phyloP scores from a whole-genome alignment of 1,140 invertebrate genomes.

The Drosophila mauritiana region DNA sequence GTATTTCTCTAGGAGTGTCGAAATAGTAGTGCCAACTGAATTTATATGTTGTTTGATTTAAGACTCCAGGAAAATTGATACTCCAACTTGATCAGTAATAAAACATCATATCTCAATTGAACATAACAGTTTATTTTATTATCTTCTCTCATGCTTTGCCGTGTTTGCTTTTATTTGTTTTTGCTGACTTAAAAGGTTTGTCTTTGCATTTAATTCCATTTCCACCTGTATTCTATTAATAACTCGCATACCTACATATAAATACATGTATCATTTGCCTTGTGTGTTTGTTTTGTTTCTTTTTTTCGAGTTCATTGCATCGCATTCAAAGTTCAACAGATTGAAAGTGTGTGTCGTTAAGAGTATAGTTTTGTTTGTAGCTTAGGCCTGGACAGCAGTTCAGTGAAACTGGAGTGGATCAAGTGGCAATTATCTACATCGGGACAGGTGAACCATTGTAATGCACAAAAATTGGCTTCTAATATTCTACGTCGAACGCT shows the following conservation, averaged over 20 bases:
- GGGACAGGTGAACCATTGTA: slow-evolving; percentile 28
- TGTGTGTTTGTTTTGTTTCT: slow-evolving; percentile 7
- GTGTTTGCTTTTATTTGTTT: slow-evolving; percentile 29
- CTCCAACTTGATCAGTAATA: background rate
- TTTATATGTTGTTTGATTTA: background rate
- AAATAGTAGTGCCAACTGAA: background rate
- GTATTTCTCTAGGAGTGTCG: background rate
- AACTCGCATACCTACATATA: slow-evolving; percentile 46
- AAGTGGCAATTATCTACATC: slow-evolving; percentile 36
- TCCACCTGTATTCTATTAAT: slow-evolving; percentile 46
- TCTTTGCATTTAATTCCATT: slow-evolving; percentile 32
- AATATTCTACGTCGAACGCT: slow-evolving; percentile 14
- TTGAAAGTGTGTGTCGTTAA: slow-evolving; percentile 28
- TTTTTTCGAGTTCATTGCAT: slow-evolving; percentile 14
- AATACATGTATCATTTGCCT: slow-evolving; percentile 29
- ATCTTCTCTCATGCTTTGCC: slow-evolving; percentile 47
- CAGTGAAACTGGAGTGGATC: slow-evolving; percentile 21
- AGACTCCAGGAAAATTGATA: background rate
- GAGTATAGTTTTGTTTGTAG: slow-evolving; percentile 17
- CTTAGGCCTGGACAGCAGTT: slow-evolving; percentile 28
- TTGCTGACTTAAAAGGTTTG: slow-evolving; percentile 38
- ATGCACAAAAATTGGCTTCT: slow-evolving; percentile 29
- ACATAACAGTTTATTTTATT: slow-evolving; percentile 81
- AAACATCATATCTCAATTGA: slow-evolving; percentile 56
- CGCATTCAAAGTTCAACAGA: slow-evolving; percentile 44